These are phyloP conservation scores for Gnatocerus cornutus DNA, from an alignment of 2,888 invertebrate genomes.

Conservation along the genomic window DNA sequence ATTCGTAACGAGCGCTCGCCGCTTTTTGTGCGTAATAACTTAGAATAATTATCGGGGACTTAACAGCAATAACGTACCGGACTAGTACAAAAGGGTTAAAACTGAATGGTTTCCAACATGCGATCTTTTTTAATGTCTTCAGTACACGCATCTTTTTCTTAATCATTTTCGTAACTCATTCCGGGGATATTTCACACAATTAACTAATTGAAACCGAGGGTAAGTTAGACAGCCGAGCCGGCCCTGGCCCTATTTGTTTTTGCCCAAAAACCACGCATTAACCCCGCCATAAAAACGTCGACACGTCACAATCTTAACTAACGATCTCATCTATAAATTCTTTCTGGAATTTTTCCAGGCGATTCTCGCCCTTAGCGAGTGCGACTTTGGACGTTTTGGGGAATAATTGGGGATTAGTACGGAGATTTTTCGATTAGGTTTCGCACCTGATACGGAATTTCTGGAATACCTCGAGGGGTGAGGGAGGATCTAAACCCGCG, in stretches of 20 bases:
- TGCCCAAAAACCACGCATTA: slow-evolving; percentile 26
- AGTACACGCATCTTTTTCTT: slow-evolving; percentile 70
- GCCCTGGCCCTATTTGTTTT: slow-evolving; percentile 26
- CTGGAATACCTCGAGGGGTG: slow-evolving; percentile 28
- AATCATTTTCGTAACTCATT: slow-evolving; percentile 58
- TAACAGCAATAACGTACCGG: slow-evolving; percentile 50
- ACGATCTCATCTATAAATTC: slow-evolving; percentile 60
- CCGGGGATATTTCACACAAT: slow-evolving; percentile 46
- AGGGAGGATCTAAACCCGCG: neutral
- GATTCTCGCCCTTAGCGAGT: slow-evolving; percentile 28
- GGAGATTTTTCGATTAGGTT: slow-evolving; percentile 65
- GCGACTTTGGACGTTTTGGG: slow-evolving; percentile 62
- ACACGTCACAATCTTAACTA: slow-evolving; percentile 60
- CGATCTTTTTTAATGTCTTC: slow-evolving; percentile 69
- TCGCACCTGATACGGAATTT: slow-evolving; percentile 64
- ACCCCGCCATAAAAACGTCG: slow-evolving; percentile 57
- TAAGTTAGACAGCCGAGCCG: slow-evolving; percentile 1
- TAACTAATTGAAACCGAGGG: slow-evolving; percentile 42
- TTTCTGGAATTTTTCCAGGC: slow-evolving; percentile 54
- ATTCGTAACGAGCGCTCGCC: slow-evolving; percentile 21
- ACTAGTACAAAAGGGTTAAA: slow-evolving; percentile 59
- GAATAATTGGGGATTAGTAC: slow-evolving; percentile 66
- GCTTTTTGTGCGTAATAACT: slow-evolving; percentile 22
- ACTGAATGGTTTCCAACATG: slow-evolving; percentile 64
- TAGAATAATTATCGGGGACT: slow-evolving; percentile 34